These are phyloP conservation scores for Syngnathus scovelli DNA, from an alignment of 2,113 vertebrate species.

Conservation along the genomic window DNA sequence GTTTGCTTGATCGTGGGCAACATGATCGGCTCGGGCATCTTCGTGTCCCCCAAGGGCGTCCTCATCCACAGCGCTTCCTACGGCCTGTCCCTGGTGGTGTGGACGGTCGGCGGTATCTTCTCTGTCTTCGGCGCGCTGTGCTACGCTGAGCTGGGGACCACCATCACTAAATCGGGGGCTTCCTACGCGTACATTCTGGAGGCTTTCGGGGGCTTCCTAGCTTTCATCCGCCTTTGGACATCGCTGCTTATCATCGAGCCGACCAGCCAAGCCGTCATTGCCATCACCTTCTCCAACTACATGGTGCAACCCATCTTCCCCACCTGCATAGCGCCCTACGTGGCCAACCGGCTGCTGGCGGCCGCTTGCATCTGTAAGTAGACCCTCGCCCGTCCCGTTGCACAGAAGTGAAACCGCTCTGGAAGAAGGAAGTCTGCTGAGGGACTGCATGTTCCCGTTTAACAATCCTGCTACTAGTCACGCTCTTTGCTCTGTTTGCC, in stretches of 20 bases:
- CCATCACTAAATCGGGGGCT: slow-evolving; percentile 89
- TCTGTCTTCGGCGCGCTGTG: slow-evolving; percentile 87
- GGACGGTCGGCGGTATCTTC: slow-evolving; percentile 84
- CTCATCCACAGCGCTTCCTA: slow-evolving; percentile 85
- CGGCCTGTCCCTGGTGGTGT: slow-evolving; percentile 82
- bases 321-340: slow-evolving; percentile 78
- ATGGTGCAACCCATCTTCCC: slow-evolving; percentile 87
- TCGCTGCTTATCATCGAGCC: slow-evolving; percentile 90
- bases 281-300: slow-evolving; percentile 93
- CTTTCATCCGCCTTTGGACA: slow-evolving; percentile 87
- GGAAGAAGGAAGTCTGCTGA: slow-evolving; percentile 12
- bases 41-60: slow-evolving; percentile 89
- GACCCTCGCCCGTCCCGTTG: slow-evolving; percentile 8
- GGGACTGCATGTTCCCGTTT: neutral
- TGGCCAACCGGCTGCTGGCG: slow-evolving; percentile 79
- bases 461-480: neutral
- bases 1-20: slow-evolving; percentile 90
- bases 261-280: slow-evolving; percentile 87
- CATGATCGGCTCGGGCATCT: slow-evolving; percentile 93
- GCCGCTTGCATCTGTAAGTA: slow-evolving; percentile 87
- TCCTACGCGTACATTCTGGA: slow-evolving; percentile 91
- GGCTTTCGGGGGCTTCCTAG: slow-evolving; percentile 81
- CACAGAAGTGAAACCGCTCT: slow-evolving; percentile 52
- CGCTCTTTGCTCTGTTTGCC: neutral
- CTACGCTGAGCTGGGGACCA: slow-evolving; percentile 89